Conservation (phyloP, 64 coral and sea anemone species). For the Actinia equina region DNA sequence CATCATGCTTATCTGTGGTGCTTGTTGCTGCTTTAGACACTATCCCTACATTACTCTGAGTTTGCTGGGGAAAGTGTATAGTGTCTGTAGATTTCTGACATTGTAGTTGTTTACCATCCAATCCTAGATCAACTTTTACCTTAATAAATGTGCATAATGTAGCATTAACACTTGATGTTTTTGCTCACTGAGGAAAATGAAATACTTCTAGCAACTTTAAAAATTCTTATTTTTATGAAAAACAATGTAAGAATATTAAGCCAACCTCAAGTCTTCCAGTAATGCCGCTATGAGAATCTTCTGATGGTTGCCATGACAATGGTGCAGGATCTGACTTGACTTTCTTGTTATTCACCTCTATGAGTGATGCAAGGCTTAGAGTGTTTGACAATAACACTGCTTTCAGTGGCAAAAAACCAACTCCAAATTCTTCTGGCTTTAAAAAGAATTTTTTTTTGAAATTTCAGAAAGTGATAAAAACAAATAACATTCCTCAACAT, state of each 20-base stretch:
- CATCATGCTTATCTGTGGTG: not conserved
- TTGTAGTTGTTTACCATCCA: constrained; percentile 58
- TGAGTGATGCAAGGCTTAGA: constrained; percentile 29
- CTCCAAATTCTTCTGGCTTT: constrained; percentile 68
- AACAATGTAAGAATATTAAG: not conserved
- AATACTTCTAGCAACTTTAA: not conserved
- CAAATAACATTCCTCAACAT: not conserved
- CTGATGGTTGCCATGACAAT: not conserved
- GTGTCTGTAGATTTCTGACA: not conserved
- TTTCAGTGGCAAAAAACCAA: constrained; percentile 53
- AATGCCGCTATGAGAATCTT: not conserved
- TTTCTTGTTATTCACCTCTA: constrained; percentile 43
- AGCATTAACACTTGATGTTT: not conserved
- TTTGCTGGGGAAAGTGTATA: not conserved
- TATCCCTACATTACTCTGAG: not conserved
- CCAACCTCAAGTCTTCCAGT: not conserved
- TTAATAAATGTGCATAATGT: not conserved
- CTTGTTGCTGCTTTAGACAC: not conserved
- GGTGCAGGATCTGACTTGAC: not conserved
- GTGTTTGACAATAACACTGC: constrained; percentile 59
- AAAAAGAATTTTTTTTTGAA: constrained; percentile 4
- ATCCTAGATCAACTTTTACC: constrained; percentile 55
- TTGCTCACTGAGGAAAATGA: not conserved
- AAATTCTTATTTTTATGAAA: not conserved
- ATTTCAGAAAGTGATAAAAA: not conserved